phyloP scores from a whole-genome alignment of 2,888 invertebrate species.

The Apotomis betuletana region DNA sequence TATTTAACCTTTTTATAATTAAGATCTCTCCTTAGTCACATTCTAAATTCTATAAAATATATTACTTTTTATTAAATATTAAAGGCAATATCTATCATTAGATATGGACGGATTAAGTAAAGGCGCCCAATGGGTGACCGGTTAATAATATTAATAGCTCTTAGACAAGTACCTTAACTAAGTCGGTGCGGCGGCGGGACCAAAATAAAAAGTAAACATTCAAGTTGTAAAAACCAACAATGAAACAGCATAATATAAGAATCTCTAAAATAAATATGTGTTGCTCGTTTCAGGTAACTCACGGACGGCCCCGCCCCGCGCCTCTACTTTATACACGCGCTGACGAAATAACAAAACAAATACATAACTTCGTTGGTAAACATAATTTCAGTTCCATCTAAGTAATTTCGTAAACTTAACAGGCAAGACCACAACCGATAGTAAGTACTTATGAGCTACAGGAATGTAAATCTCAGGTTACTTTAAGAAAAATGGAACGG shows the following conservation, averaged over 20 bases:
- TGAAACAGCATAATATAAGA: constrained; percentile 74
- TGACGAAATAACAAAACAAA: constrained; percentile 72
- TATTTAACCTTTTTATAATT: constrained; percentile 74
- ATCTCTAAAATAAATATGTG: constrained; percentile 78
- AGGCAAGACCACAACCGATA: constrained; percentile 85
- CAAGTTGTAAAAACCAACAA: constrained; percentile 73
- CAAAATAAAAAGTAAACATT: constrained; percentile 63
- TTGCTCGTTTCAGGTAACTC: constrained; percentile 81
- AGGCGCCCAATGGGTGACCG: constrained; percentile 82
- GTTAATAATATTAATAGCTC: constrained; percentile 80
- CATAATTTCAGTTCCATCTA: constrained; percentile 80
- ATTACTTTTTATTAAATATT: constrained; percentile 84
- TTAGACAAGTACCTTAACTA: constrained; percentile 65
- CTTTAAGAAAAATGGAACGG: constrained; percentile 62
- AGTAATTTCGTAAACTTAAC: constrained; percentile 82
- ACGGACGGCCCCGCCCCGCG: constrained; percentile 66
- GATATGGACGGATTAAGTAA: constrained; percentile 83
- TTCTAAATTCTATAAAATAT: constrained; percentile 81
- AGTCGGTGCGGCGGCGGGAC: constrained; percentile 70
- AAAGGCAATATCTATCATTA: constrained; percentile 83
- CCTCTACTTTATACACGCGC: constrained; percentile 67
- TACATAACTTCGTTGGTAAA: constrained; percentile 81
- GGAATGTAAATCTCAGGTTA: constrained; percentile 76
- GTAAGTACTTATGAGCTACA: constrained; percentile 83
- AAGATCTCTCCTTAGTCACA: constrained; percentile 73